These are phyloP conservation scores for Scaeva pyrastri DNA, from an alignment of 2,888 invertebrate genomes.

Conservation along the genomic window DNA sequence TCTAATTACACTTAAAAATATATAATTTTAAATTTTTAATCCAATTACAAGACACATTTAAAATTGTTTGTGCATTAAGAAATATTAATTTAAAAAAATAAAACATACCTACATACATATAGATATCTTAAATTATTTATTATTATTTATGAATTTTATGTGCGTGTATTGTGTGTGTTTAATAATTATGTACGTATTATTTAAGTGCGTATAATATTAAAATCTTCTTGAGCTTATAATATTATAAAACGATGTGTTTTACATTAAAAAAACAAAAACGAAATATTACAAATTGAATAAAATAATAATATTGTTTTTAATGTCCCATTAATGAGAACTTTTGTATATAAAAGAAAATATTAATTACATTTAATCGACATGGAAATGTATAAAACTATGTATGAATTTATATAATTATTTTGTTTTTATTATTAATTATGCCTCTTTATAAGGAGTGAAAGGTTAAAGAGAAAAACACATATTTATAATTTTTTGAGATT, in stretches of 20 bases:
- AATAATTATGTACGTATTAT: neutral
- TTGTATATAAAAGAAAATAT: slow-evolving; percentile 11
- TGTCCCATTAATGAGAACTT: slow-evolving; percentile 1
- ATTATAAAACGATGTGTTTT: slow-evolving; percentile 13
- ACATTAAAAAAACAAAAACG: neutral
- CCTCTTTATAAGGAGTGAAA: slow-evolving; percentile 28
- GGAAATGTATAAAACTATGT: neutral
- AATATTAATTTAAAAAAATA: neutral
- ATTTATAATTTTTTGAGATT: neutral
- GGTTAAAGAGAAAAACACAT: neutral
- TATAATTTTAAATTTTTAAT: neutral
- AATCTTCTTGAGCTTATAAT: slow-evolving; percentile 10
- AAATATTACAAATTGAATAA: slow-evolving; percentile 53
- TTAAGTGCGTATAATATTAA: slow-evolving; percentile 4
- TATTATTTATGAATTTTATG: neutral
- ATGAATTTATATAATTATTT: neutral
- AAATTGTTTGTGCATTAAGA: slow-evolving; percentile 34
- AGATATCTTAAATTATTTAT: neutral
- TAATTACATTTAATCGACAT: slow-evolving; percentile 69
- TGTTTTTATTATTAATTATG: slow-evolving; percentile 7
- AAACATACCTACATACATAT: neutral
- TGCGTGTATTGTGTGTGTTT: slow-evolving; percentile 38
- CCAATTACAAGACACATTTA: slow-evolving; percentile 27
- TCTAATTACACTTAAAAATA: slow-evolving; percentile 51
- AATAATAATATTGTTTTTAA: neutral